Evolutionary conservation across 2,888 invertebrate species (phyloP).

Genomic region (Acleris holmiana): DNA sequence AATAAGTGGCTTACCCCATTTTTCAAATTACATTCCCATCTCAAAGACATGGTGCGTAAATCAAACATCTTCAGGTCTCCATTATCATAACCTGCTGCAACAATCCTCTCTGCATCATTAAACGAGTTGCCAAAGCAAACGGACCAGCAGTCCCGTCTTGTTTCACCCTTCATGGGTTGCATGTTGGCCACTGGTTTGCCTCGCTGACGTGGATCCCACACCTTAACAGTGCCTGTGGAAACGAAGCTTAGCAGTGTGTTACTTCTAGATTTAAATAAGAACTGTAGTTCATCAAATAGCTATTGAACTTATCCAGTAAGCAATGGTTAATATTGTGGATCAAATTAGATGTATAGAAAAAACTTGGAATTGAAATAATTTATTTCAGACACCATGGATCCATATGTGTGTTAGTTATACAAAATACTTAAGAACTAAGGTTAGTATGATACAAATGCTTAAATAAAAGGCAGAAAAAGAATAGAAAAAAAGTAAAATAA

Average conservation of each 20-base stretch:
- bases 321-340: too few relatives aligned
- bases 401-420: too few relatives aligned
- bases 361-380: too few relatives aligned
- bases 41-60: slow-evolving; percentile 90
- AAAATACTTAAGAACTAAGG: too few relatives aligned
- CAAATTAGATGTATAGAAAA: too few relatives aligned
- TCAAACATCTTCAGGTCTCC: slow-evolving; percentile 98
- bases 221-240: slow-evolving; percentile 90
- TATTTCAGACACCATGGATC: too few relatives aligned
- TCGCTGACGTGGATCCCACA: slow-evolving; percentile 97
- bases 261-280: neutral
- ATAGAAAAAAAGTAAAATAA: too few relatives aligned
- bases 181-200: slow-evolving; percentile 95
- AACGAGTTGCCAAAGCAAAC: slow-evolving; percentile 96
- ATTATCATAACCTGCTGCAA: slow-evolving; percentile 97
- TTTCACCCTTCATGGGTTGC: slow-evolving; percentile 88
- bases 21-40: slow-evolving; percentile 96
- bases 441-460: too few relatives aligned
- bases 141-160: slow-evolving; percentile 95
- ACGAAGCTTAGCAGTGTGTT: too few relatives aligned
- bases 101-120: slow-evolving; percentile 92
- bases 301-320: too few relatives aligned
- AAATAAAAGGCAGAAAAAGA: too few relatives aligned
- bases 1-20: slow-evolving; percentile 88
- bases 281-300: too few relatives aligned